Base-by-base conservation (phyloP, 2,113 vertebrate species). In the Merops nubicus region DNA sequence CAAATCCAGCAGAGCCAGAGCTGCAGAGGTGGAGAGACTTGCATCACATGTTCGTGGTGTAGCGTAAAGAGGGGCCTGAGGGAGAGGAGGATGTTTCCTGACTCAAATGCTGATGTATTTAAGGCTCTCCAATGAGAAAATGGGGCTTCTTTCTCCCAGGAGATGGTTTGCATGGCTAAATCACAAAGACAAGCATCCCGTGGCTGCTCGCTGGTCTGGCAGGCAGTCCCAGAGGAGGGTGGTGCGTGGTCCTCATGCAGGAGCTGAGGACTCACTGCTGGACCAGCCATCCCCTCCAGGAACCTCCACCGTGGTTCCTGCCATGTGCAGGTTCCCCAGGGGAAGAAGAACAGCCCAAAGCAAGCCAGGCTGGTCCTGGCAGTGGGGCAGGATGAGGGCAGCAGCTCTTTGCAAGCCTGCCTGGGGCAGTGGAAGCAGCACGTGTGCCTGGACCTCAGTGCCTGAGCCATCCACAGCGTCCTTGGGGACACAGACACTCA, bases 381-480 rank as follows among this genome's bases (percentile, higher is more conserved):
- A 8, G 31, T 1, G 2, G 45, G 29, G 51, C 25, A 14, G 42
- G 33, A 16, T 40, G n/a, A 33, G 21, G 15, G 43, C 63, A 60
- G 31, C 15, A 4, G 51, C 6, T 54, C 28, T 54, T 29, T 23
- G 38, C 59, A 31, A 57, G 29, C 33, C 70, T 56, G 33, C 13
- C 2, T 14, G 13, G 0, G 3, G 75, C 42, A 18, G n/a, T 23
- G n/a, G 36, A 34, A 51, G 9, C 0, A 0, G n/a, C 19, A 4
- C 0, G 11, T 1, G 4, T 45, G 63, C 45, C 51, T n/a, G 65
- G 34, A 34, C 57, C 25, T 45, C 5, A 0, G 31, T 2, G 20
- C 26, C 20, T 15, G 73, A 48, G 26, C 1, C 1, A 54, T 11
- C 36, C 36, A 2, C 1, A 6, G 2, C 0, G 5, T n/a, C 62